phyloP scores from a whole-genome alignment of 2,888 invertebrate species.

The Xanthia togata region DNA sequence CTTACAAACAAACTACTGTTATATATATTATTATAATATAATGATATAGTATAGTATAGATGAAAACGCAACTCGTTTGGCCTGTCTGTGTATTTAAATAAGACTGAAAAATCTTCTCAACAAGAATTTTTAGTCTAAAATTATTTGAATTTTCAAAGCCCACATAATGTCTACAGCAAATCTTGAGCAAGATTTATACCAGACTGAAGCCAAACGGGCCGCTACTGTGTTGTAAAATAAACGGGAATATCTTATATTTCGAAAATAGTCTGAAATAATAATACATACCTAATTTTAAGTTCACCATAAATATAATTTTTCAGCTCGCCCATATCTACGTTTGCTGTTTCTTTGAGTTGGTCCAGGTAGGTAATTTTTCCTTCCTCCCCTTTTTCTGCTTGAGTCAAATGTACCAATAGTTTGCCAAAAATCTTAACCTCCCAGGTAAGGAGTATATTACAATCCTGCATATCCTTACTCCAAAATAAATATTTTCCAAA shows the following conservation, averaged over 20 bases:
- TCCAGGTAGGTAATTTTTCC: not conserved
- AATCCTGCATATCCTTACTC: not conserved
- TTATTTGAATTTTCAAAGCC: no score
- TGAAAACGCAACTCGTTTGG: not conserved
- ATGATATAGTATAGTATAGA: no score
- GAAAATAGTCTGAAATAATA: not conserved
- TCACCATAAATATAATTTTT: not conserved
- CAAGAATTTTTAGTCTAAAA: no score
- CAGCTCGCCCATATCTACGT: not conserved
- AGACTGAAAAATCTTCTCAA: no score
- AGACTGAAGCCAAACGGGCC: not conserved
- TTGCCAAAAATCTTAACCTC: not conserved
- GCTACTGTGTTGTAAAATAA: conserved; percentile 1
- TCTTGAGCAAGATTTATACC: not conserved
- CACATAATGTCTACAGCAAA: not conserved
- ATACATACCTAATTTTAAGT: not conserved
- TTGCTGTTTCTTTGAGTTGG: not conserved
- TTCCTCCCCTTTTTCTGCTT: not conserved
- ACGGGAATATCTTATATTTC: not conserved
- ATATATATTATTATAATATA: no score
- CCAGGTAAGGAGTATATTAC: not conserved
- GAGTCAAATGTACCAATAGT: not conserved
- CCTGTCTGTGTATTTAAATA: not conserved
- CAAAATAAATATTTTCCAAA: not conserved
- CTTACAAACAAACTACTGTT: no score